A percentile compares a stretch with the other conserved stretches of the same genome.
Conservation (phyloP, 2,797 vertebrate species). For the Huso huso region DNA sequence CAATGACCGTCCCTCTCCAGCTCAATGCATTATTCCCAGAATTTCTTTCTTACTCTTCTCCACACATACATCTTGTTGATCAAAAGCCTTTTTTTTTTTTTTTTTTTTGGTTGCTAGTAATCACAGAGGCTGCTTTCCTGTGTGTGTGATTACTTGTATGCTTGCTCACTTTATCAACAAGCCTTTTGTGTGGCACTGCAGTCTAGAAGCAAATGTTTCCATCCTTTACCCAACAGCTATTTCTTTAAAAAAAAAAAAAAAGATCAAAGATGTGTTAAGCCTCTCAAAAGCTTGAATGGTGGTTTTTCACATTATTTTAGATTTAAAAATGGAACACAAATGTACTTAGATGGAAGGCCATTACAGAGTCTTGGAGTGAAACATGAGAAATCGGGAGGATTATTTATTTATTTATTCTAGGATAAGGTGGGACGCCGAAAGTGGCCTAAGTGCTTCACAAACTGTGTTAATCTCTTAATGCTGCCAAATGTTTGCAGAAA, state of each 20-base stretch:
- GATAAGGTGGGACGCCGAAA: background rate
- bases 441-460: slow-evolving; percentile 18
- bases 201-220: slow-evolving; percentile 17
- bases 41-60: too few species aligned
- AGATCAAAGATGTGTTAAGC: slow-evolving; percentile 20
- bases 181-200: background rate
- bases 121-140: too few species aligned
- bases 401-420: background rate
- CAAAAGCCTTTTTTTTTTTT: too few species aligned
- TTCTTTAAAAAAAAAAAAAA: slow-evolving; percentile 22
- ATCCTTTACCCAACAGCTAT: slow-evolving; percentile 26
- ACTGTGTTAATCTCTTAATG: slow-evolving; percentile 14
- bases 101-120: too few species aligned
- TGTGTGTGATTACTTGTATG: background rate
- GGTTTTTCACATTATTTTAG: too few species aligned
- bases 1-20: too few species aligned
- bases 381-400: background rate
- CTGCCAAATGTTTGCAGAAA: slow-evolving; percentile 8
- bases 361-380: background rate
- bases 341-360: too few species aligned
- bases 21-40: too few species aligned
- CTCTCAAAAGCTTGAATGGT: slow-evolving; percentile 4
- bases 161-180: background rate
- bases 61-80: too few species aligned
- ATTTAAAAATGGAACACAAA: too few species aligned